Conservation (phyloP, 2,888 invertebrate species). For the Listrodromus nycthemerus region DNA sequence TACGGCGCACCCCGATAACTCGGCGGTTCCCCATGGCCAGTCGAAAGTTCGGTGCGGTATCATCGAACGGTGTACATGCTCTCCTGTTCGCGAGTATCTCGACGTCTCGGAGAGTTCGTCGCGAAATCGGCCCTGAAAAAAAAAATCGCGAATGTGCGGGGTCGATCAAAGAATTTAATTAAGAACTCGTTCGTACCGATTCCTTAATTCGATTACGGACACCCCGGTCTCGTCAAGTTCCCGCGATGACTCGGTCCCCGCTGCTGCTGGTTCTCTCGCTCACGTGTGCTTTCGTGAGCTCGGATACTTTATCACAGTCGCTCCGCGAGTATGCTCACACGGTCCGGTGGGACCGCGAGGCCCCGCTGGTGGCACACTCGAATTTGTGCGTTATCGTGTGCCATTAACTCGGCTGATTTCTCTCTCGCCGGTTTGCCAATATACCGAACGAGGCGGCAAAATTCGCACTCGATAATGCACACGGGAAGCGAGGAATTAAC, state of each 20-base stretch:
- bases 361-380: constrained; percentile 24
- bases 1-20: constrained; percentile 11
- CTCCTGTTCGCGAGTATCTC: background rate
- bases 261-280: constrained; percentile 43
- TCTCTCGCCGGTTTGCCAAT: background rate
- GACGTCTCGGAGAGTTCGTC: background rate
- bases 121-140: background rate
- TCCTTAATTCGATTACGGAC: constrained; percentile 70
- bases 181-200: constrained; percentile 69
- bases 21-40: constrained; percentile 3
- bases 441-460: background rate
- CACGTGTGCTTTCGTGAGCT: constrained; percentile 61
- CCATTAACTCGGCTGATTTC: constrained; percentile 61
- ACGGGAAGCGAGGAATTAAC: background rate
- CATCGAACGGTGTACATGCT: background rate
- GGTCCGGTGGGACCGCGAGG: constrained; percentile 6
- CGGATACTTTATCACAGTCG: constrained; percentile 67
- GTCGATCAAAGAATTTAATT: constrained; percentile 69
- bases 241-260: constrained; percentile 15
- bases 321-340: constrained; percentile 21
- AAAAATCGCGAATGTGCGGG: constrained; percentile 33
- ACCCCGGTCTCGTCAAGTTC: constrained; percentile 42
- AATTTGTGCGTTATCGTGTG: constrained; percentile 62
- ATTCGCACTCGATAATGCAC: constrained; percentile 25
- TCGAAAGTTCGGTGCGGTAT: constrained; percentile 18